phyloP scores from a whole-genome alignment of 1,140 invertebrate species.

The Lepidurus couesii region DNA sequence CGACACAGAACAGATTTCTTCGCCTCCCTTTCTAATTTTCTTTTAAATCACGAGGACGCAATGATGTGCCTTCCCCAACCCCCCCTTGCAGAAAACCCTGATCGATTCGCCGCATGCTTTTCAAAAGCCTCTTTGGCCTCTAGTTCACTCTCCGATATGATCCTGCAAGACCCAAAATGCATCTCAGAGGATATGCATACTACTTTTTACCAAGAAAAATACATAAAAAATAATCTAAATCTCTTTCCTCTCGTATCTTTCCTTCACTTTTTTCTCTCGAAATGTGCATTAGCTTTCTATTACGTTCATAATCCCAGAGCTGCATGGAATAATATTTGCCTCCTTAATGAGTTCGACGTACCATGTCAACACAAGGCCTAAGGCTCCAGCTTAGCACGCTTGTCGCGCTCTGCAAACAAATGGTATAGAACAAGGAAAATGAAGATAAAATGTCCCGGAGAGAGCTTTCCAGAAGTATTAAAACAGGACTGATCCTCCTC shows the following conservation, averaged over 20 bases:
- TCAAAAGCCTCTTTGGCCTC: neutral
- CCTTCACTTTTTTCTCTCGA: neutral
- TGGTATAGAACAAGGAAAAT: neutral
- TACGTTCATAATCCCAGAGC: conserved; percentile 9
- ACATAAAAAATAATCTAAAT: neutral
- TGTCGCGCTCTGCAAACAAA: neutral
- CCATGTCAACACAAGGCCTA: neutral
- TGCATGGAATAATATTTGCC: neutral
- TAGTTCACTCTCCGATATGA: neutral
- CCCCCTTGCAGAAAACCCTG: neutral
- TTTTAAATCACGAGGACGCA: neutral
- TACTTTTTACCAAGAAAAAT: neutral
- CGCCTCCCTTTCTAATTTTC: neutral
- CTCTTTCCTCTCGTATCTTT: neutral
- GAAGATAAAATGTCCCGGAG: neutral
- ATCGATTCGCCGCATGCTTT: neutral
- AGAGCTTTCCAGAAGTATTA: neutral
- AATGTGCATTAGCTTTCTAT: conserved; percentile 14
- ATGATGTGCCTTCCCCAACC: neutral
- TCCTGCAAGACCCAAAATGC: neutral
- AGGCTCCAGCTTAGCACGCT: neutral
- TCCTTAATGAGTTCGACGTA: neutral
- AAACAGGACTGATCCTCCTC: neutral
- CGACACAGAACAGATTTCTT: neutral
- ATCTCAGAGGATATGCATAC: neutral